These are phyloP conservation scores for Drosophila testacea DNA, from an alignment of 2,888 invertebrate genomes.

Conservation along the genomic window DNA sequence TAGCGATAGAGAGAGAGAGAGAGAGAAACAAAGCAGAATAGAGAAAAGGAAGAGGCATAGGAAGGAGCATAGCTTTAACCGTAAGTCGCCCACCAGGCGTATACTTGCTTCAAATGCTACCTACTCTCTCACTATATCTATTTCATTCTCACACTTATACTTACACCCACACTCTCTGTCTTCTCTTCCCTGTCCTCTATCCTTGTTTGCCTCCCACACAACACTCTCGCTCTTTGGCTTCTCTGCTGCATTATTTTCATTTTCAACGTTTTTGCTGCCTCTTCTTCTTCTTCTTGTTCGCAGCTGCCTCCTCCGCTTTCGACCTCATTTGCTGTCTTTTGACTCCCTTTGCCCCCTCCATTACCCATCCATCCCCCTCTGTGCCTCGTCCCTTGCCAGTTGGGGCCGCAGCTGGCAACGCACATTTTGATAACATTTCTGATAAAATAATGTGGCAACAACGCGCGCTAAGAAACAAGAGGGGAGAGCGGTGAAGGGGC, in stretches of 20 bases:
- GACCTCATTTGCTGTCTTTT: conserved; percentile 66
- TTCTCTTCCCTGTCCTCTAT: background rate
- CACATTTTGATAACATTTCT: conserved; percentile 80
- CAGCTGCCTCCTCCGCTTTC: conserved; percentile 32
- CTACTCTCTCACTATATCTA: conserved; percentile 40
- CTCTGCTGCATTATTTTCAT: conserved; percentile 75
- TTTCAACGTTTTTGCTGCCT: conserved; percentile 64
- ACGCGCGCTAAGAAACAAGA: conserved; percentile 42
- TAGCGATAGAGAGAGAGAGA: background rate
- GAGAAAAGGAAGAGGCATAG: background rate
- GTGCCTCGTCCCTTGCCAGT: conserved; percentile 19
- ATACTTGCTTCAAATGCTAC: conserved; percentile 33
- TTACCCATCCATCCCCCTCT: background rate
- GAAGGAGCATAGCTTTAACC: conserved; percentile 34
- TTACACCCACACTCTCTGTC: conserved; percentile 8
- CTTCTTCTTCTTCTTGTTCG: conserved; percentile 26
- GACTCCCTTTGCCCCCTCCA: conserved; percentile 1
- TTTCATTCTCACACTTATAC: background rate
- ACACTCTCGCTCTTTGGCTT: conserved; percentile 56
- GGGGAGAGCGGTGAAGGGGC: background rate
- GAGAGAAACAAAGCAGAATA: background rate
- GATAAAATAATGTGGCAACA: conserved; percentile 81
- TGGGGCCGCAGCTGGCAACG: conserved; percentile 73
- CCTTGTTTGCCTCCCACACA: conserved; percentile 18
- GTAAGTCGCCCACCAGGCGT: conserved; percentile 34